Percentiles rank a stretch among this genome's conserved stretches.
phyloP scores from a whole-genome alignment of 2,797 vertebrate species.

The Nannoperca obscura region DNA sequence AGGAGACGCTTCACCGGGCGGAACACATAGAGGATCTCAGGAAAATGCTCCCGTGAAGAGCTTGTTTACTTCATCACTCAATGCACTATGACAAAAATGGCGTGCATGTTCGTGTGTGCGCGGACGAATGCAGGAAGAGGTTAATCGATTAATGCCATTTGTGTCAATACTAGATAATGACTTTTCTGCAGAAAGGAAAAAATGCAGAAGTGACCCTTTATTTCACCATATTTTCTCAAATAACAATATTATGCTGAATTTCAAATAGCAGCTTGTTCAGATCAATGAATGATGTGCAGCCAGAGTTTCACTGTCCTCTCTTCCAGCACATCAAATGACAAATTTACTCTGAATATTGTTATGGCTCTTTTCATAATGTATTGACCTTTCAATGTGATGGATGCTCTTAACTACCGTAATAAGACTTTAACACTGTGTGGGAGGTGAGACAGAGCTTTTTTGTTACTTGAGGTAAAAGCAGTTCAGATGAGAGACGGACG shows the following conservation, averaged over 20 bases:
- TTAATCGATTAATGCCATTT: slow-evolving; percentile 31
- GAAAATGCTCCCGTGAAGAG: slow-evolving; percentile 47
- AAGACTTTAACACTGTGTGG: slow-evolving; percentile 41
- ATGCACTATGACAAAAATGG: background rate
- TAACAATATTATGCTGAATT: slow-evolving; percentile 34
- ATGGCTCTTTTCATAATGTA: slow-evolving; percentile 64
- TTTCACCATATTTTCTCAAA: slow-evolving; percentile 4
- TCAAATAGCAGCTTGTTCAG: slow-evolving; percentile 31
- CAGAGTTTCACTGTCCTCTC: slow-evolving; percentile 61
- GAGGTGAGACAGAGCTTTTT: slow-evolving; percentile 35
- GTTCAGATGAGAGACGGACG: slow-evolving; percentile 26
- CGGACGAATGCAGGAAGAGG: background rate
- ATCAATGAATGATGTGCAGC: slow-evolving; percentile 62
- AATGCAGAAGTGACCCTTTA: slow-evolving; percentile 19
- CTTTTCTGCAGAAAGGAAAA: slow-evolving; percentile 47
- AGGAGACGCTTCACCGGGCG: slow-evolving; percentile 42
- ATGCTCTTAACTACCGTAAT: slow-evolving; percentile 63
- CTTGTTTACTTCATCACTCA: slow-evolving; percentile 52
- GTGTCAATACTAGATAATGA: slow-evolving; percentile 21
- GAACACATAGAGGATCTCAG: slow-evolving; percentile 5
- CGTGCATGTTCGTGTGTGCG: background rate
- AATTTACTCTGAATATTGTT: slow-evolving; percentile 69
- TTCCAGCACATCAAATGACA: slow-evolving; percentile 57
- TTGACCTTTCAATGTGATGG: slow-evolving; percentile 78
- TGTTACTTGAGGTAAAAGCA: slow-evolving; percentile 29